These are phyloP conservation scores for Parotocinclus haroldoi DNA, from an alignment of 2,797 vertebrate species.

Conservation along the genomic window DNA sequence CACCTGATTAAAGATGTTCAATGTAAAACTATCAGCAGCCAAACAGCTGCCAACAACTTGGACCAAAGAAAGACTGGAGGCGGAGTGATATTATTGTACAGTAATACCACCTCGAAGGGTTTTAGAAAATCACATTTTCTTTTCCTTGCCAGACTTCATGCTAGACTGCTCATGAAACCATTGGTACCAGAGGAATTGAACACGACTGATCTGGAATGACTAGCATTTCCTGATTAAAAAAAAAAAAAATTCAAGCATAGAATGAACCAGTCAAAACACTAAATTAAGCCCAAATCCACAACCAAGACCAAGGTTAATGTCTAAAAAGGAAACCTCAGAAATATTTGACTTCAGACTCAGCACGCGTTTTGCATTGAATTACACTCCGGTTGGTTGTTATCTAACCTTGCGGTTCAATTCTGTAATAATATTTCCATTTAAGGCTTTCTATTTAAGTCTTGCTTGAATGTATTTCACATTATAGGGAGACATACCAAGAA, in stretches of 20 bases:
- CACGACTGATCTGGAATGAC: constrained; percentile 61
- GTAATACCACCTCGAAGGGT: constrained; percentile 26
- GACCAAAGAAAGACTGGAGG: not conserved
- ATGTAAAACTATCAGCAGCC: constrained; percentile 29
- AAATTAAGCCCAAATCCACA: constrained; percentile 62
- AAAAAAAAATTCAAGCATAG: too few relatives aligned
- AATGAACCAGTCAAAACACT: constrained; percentile 68
- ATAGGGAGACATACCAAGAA: constrained; percentile 25
- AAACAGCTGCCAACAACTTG: constrained; percentile 40
- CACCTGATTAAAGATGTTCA: constrained; percentile 50
- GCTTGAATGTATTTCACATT: constrained; percentile 54
- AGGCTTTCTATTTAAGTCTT: constrained; percentile 46
- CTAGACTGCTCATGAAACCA: constrained; percentile 49
- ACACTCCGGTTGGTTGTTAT: constrained; percentile 63
- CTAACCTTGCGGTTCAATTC: constrained; percentile 59
- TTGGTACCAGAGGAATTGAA: constrained; percentile 60
- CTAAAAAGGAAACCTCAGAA: constrained; percentile 69
- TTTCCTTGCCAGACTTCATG: constrained; percentile 51
- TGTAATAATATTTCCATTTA: constrained; percentile 73
- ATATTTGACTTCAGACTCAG: constrained; percentile 61
- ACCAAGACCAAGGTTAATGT: constrained; percentile 62
- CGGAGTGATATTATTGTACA: constrained; percentile 40
- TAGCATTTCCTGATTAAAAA: constrained; percentile 59
- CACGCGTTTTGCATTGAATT: constrained; percentile 62
- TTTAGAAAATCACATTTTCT: constrained; percentile 54